Evolutionary conservation across 1,140 invertebrate species (phyloP).

Genomic region (Cydia amplana): DNA sequence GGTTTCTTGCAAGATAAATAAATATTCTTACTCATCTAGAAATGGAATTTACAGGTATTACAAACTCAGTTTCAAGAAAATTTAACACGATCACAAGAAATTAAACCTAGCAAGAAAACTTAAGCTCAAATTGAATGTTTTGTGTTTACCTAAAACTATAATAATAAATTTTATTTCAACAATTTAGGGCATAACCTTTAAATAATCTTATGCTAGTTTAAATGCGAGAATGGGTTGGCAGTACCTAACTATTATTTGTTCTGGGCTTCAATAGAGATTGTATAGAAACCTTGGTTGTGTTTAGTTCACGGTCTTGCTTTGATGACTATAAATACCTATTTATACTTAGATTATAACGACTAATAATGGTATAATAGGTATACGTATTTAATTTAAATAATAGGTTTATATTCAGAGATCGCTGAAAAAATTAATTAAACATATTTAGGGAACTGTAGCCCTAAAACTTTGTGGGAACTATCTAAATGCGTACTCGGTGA

Average conservation of each 20-base stretch:
- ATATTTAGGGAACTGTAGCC: too few species aligned
- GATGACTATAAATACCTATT: background rate
- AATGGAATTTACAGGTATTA: too few species aligned
- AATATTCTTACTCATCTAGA: background rate
- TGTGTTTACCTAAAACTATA: too few species aligned
- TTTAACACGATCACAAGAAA: too few species aligned
- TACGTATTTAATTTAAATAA: too few species aligned
- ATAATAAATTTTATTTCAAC: too few species aligned
- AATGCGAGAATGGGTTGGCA: background rate
- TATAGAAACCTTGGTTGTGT: background rate
- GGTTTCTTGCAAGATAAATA: background rate
- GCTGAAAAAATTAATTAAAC: background rate
- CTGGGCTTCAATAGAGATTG: background rate
- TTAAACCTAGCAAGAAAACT: too few species aligned
- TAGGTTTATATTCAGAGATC: too few species aligned
- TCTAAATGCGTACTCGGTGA: background rate
- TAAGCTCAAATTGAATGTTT: too few species aligned
- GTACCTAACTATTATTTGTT: slow-evolving; percentile 3
- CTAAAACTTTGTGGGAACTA: background rate
- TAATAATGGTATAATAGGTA: too few species aligned
- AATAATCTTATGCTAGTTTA: background rate
- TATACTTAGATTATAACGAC: too few species aligned
- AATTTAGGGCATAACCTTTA: background rate
- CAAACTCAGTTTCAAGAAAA: too few species aligned
- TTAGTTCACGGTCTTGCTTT: background rate